These are phyloP conservation scores for Pterocles gutturalis DNA, from an alignment of 2,113 vertebrate species.

Conservation along the genomic window DNA sequence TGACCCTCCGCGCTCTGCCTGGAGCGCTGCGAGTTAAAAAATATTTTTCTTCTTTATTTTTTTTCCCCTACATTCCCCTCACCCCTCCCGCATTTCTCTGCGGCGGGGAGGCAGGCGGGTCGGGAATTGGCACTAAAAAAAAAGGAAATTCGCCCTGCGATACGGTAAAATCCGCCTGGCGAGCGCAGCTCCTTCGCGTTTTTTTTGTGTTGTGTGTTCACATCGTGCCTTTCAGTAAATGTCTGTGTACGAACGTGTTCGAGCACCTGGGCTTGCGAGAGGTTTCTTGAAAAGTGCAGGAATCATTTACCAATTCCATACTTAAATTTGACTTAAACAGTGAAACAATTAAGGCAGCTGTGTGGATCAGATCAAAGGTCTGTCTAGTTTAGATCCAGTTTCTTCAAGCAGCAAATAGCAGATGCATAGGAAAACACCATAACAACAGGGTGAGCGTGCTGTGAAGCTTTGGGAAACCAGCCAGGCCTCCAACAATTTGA, in stretches of 20 bases:
- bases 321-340: background rate
- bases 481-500: conserved; percentile 41
- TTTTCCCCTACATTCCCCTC: accelerated
- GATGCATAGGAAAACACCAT: conserved; percentile 19
- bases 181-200: background rate
- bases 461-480: conserved; percentile 35
- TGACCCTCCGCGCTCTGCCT: background rate
- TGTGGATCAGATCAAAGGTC: background rate
- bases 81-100: background rate
- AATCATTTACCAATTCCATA: background rate
- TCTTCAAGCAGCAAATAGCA: background rate
- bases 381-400: background rate
- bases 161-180: background rate
- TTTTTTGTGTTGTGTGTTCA: conserved; percentile 9
- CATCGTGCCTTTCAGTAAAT: background rate
- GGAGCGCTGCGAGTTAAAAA: background rate
- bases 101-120: accelerated
- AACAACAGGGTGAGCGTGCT: conserved; percentile 11
- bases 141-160: background rate
- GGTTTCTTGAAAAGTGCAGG: background rate
- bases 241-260: background rate
- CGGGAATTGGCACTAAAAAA: too few relatives aligned
- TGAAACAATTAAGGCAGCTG: background rate
- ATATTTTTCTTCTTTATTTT: background rate
- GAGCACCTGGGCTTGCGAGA: background rate